Base-by-base conservation (phyloP, 2,888 invertebrate genomes). In the Seira ritae region DNA sequence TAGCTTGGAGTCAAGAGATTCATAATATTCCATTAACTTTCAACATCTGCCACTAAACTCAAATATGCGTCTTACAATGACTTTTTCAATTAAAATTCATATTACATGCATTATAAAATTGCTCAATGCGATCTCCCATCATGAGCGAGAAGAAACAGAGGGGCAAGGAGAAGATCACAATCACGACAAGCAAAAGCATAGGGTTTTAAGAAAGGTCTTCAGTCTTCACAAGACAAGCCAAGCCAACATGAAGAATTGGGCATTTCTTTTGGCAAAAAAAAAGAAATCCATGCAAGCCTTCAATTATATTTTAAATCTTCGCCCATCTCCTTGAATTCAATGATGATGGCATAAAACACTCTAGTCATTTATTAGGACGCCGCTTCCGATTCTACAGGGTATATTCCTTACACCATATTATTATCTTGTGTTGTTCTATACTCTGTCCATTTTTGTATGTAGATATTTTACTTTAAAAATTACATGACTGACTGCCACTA, bases 381-480 rank as follows among this genome's bases (percentile, higher is more conserved):
- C 20, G 69, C 69, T 70, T 70, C 69, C 69, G 46, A 42, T 24
- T 15, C 55, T 55, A 17, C 15, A 55, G 3, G 55, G 55, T 55
- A 55, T 55, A 55, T 55, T 55, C 12, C 55, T 55, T 55, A 17
- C 12, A 12, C 55, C 8, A 31, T 55, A 17, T 55, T 15, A 55
- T 55, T 55, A 55, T 55, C 17, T 55, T 55, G 12, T 55, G n/a
- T 55, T 55, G 55, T 17, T 15, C 55, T 55, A 12, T 42, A 6
- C 55, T 12, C 55, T 55, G 3, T 42, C 42, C 6, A 8, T 6
- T 15, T 55, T 55, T 55, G 3, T 8, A 31, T 31, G 31, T 8
- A 31, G 2, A 31, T 3, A 8, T 55, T 55, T 55, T 55, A 55
- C 55, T 55, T 12, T 55, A 55, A 12, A 55, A 55, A 31, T 31